These are phyloP conservation scores for Micrasema minimum DNA, from an alignment of 1,140 invertebrate species.

Conservation along the genomic window DNA sequence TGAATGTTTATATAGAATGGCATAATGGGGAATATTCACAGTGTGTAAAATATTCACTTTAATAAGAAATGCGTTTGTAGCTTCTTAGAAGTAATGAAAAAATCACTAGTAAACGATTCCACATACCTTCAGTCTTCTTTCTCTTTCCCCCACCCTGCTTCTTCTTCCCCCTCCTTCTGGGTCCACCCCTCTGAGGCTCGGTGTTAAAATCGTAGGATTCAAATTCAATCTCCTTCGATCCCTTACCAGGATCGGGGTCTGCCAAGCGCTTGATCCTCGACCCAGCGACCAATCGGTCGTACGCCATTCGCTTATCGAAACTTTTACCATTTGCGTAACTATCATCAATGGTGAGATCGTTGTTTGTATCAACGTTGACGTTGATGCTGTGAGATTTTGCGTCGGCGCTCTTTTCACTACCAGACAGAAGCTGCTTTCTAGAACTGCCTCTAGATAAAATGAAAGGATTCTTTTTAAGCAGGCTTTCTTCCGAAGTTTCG, in stretches of 20 bases:
- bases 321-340: background rate
- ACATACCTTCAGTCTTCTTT: conserved; percentile 50
- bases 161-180: conserved; percentile 58
- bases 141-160: conserved; percentile 52
- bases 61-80: too few species aligned
- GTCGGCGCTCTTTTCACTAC: conserved; percentile 27
- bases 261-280: conserved; percentile 60
- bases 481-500: conserved; percentile 63
- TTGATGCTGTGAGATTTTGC: conserved; percentile 39
- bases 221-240: conserved; percentile 60
- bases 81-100: too few species aligned
- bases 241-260: conserved; percentile 57
- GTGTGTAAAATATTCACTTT: too few species aligned
- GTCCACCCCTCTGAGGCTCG: conserved; percentile 59
- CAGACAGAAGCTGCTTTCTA: conserved; percentile 27
- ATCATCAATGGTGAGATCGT: conserved; percentile 27
- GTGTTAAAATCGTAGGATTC: conserved; percentile 62
- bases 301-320: conserved; percentile 18
- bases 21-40: too few species aligned
- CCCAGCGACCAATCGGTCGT: conserved; percentile 58
- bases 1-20: too few species aligned
- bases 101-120: background rate
- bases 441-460: conserved; percentile 51
- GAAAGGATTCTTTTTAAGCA: conserved; percentile 61
- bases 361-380: conserved; percentile 42